Percentiles rank a stretch among this genome's conserved stretches.
Evolutionary conservation across 1,140 invertebrate genomes (phyloP).

Genomic region (Bradynema listronoti): DNA sequence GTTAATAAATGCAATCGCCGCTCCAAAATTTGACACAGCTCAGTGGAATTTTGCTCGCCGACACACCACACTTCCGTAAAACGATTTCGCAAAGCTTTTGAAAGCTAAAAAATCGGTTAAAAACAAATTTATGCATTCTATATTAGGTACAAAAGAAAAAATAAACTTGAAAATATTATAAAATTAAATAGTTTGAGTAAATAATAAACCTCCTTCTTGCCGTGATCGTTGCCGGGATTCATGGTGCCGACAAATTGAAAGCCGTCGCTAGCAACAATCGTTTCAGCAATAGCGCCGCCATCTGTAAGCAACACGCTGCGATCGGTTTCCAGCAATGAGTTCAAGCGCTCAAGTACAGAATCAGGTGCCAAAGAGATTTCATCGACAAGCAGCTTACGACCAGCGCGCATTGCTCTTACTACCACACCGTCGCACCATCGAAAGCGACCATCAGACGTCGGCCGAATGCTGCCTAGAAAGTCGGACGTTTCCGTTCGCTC

Average conservation of each 20-base stretch:
- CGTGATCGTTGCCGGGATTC: slow-evolving; percentile 99
- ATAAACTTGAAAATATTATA: not conserved
- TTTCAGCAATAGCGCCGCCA: slow-evolving; percentile 61
- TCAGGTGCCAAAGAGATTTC: slow-evolving; percentile 99
- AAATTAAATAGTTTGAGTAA: slow-evolving; percentile 16
- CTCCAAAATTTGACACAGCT: slow-evolving; percentile 68
- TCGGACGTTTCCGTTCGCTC: slow-evolving; percentile 97
- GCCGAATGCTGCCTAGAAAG: slow-evolving; percentile 87
- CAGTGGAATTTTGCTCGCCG: slow-evolving; percentile 67
- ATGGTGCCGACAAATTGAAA: slow-evolving; percentile 95
- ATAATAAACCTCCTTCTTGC: slow-evolving; percentile 91
- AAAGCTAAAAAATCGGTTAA: slow-evolving; percentile 64
- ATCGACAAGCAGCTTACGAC: slow-evolving; percentile 82
- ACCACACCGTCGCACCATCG: slow-evolving; percentile 96
- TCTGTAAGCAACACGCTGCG: slow-evolving; percentile 74
- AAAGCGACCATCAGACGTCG: slow-evolving; percentile 69
- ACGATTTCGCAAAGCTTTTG: slow-evolving; percentile 88
- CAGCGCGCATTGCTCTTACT: slow-evolving; percentile 78
- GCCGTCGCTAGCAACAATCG: slow-evolving; percentile 68
- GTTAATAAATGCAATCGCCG: slow-evolving; percentile 3
- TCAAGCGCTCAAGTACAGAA: slow-evolving; percentile 91
- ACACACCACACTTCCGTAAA: slow-evolving; percentile 99
- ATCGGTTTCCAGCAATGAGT: slow-evolving; percentile 90
- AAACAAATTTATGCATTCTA: slow-evolving; percentile 6
- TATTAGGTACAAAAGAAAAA: not conserved